Evolutionary conservation across 2,888 invertebrate species (phyloP).

Genomic region (Copidosoma aretas): DNA sequence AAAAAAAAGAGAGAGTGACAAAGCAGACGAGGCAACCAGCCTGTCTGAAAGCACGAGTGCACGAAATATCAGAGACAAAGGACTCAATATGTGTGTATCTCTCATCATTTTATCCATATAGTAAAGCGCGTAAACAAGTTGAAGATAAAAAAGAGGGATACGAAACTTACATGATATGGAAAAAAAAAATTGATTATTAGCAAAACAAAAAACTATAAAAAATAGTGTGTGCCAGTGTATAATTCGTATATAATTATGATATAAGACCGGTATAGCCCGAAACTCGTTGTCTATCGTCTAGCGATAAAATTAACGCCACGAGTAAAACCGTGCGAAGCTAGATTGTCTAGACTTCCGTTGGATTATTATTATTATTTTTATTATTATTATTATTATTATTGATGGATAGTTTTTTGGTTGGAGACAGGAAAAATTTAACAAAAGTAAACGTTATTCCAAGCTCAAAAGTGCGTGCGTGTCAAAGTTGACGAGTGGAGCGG

Average conservation of each 20-base stretch:
- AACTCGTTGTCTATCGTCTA: conserved; percentile 40
- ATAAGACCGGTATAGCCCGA: conserved; percentile 31
- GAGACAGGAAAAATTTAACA: conserved; percentile 22
- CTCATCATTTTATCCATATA: background rate
- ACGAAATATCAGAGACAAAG: conserved; percentile 3
- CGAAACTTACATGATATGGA: background rate
- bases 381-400: too few species aligned
- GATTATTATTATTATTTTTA: conserved; percentile 14
- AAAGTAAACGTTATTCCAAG: conserved; percentile 13
- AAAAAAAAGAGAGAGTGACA: too few species aligned
- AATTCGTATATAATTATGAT: conserved; percentile 29
- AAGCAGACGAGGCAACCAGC: too few species aligned
- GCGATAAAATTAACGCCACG: conserved; percentile 37
- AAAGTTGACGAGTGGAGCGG: background rate
- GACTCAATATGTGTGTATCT: background rate
- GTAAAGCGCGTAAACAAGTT: background rate
- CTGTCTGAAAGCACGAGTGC: too few species aligned
- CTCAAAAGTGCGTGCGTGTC: conserved; percentile 6
- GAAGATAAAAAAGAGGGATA: conserved; percentile 5
- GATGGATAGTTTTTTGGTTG: conserved; percentile 36
- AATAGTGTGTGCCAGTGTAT: conserved; percentile 39
- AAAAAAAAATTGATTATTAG: conserved; percentile 18
- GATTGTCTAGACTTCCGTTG: conserved; percentile 40
- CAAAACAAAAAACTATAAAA: conserved; percentile 19
- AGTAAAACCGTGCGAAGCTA: conserved; percentile 37